Evolutionary conservation across 2,113 vertebrate genomes (phyloP).

Genomic region (Semnornis frantzii): DNA sequence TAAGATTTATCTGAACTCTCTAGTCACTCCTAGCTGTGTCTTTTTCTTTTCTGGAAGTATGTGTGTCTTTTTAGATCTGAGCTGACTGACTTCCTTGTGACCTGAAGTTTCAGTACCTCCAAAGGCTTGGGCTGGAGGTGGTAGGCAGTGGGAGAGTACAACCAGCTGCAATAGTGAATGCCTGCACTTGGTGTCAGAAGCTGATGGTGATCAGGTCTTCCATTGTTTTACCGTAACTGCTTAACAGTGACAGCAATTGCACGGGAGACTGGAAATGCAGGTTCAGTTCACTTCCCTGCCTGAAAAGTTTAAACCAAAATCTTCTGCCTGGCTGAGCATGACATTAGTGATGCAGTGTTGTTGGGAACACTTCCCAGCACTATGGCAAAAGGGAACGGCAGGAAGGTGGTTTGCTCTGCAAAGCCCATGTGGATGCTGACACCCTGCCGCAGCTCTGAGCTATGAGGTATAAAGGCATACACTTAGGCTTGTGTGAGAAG

Average conservation of each 20-base stretch:
- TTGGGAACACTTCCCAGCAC: no score
- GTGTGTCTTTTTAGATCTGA: neutral
- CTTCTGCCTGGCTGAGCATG: neutral
- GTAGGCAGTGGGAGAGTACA: neutral
- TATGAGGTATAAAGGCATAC: neutral
- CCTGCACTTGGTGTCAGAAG: neutral
- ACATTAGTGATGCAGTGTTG: accelerated
- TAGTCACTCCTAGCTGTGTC: neutral
- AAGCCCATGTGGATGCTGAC: neutral
- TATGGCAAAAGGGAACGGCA: neutral
- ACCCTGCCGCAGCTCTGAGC: neutral
- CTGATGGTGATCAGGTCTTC: no score
- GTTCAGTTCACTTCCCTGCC: neutral
- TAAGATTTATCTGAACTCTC: neutral
- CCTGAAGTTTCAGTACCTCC: neutral
- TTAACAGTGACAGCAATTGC: neutral
- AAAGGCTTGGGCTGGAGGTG: neutral
- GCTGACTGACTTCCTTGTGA: neutral
- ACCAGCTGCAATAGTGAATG: neutral
- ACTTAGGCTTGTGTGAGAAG: neutral
- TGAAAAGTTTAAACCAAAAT: neutral
- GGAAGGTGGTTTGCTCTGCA: neutral
- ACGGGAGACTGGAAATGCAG: neutral
- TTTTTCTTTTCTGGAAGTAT: neutral
- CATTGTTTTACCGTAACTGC: neutral